A percentile compares a stretch with the other conserved stretches of the same genome.
phyloP scores from a whole-genome alignment of 1,140 invertebrate genomes.

The Steinernema khuongi region DNA sequence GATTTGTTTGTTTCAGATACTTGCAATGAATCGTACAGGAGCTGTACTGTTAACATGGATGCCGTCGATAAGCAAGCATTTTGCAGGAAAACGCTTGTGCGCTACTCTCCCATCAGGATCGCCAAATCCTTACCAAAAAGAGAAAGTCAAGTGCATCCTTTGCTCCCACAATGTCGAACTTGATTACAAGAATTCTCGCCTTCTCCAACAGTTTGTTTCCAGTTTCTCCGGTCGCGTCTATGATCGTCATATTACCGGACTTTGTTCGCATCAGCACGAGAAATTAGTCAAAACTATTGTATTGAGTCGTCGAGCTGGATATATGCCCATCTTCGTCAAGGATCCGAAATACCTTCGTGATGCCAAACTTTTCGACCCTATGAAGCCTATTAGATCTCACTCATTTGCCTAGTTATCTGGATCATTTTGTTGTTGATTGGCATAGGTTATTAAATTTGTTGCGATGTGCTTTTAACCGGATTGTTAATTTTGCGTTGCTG shows the following conservation, averaged over 20 bases:
- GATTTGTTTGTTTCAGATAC: background rate
- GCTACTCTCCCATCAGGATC: background rate
- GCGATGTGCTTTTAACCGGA: no score
- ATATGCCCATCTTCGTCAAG: slow-evolving; percentile 74
- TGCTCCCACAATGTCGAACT: slow-evolving; percentile 76
- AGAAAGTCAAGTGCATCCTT: slow-evolving; percentile 73
- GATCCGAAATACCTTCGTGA: slow-evolving; percentile 72
- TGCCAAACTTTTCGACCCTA: slow-evolving; percentile 78
- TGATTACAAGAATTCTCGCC: slow-evolving; percentile 80
- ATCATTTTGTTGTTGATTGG: slow-evolving; percentile 23
- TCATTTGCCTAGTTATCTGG: slow-evolving; percentile 47
- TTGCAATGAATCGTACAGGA: background rate
- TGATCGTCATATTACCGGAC: slow-evolving; percentile 78
- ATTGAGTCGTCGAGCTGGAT: slow-evolving; percentile 59
- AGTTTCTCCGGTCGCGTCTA: slow-evolving; percentile 83
- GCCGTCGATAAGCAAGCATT: background rate
- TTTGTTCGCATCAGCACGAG: slow-evolving; percentile 53
- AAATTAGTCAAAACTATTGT: slow-evolving; percentile 53
- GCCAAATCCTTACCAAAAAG: slow-evolving; percentile 74
- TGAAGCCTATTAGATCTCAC: slow-evolving; percentile 73
- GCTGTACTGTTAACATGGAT: background rate
- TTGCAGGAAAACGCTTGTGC: background rate
- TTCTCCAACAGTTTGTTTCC: slow-evolving; percentile 90
- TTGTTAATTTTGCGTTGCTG: no score
- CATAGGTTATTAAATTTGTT: slow-evolving; percentile 29